Evolutionary conservation across 2,888 invertebrate species (phyloP).

Genomic region (Seladonia tumulorum): DNA sequence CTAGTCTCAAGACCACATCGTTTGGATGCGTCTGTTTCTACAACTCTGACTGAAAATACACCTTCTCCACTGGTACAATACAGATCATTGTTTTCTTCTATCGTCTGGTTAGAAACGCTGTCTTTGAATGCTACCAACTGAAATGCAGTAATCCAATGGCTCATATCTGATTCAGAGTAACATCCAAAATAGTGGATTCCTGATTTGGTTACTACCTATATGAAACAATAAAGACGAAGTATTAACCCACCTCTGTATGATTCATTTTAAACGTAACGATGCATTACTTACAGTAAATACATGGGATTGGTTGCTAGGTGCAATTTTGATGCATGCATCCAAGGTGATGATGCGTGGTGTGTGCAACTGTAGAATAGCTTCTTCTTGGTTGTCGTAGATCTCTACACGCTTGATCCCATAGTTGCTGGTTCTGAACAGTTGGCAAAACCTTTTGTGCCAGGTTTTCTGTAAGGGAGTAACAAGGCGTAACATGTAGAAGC

Average conservation of each 20-base stretch:
- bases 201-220: slow-evolving; percentile 90
- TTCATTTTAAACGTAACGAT: background rate
- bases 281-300: slow-evolving; percentile 84
- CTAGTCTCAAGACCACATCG: slow-evolving; percentile 90
- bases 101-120: slow-evolving; percentile 86
- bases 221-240: background rate
- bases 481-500: background rate
- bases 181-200: slow-evolving; percentile 87
- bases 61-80: slow-evolving; percentile 94
- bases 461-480: slow-evolving; percentile 89
- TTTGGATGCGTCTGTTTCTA: slow-evolving; percentile 91
- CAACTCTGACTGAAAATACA: slow-evolving; percentile 91
- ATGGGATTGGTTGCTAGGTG: slow-evolving; percentile 84
- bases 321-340: slow-evolving; percentile 94
- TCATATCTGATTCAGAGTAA: slow-evolving; percentile 89
- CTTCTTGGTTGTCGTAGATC: slow-evolving; percentile 93
- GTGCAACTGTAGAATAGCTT: slow-evolving; percentile 87
- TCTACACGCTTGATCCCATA: slow-evolving; percentile 94
- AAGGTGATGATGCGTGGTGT: slow-evolving; percentile 91
- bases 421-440: slow-evolving; percentile 92
- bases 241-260: background rate
- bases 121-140: slow-evolving; percentile 93
- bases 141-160: slow-evolving; percentile 92
- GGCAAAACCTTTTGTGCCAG: slow-evolving; percentile 92
- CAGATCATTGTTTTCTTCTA: slow-evolving; percentile 95